These are phyloP conservation scores for Calcarius lapponicus DNA, from an alignment of 2,797 vertebrate species.

Conservation along the genomic window DNA sequence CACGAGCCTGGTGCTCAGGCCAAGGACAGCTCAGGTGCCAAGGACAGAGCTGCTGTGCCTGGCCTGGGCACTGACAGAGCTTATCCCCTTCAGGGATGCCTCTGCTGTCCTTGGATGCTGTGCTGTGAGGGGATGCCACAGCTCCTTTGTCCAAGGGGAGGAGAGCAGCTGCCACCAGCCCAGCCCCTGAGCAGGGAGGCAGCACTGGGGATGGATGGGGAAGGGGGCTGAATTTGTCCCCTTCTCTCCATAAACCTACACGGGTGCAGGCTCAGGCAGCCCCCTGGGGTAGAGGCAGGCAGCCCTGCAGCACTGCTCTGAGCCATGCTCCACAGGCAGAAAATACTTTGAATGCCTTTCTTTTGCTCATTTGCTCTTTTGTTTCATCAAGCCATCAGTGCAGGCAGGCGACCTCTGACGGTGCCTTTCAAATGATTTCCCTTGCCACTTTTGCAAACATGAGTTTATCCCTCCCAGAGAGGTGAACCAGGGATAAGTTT, in stretches of 20 bases:
- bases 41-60: conserved; percentile 18
- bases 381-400: neutral
- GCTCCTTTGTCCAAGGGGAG: neutral
- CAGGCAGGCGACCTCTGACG: neutral
- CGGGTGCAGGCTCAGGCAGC: neutral
- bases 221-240: neutral
- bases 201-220: neutral
- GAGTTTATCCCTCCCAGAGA: conserved; percentile 37
- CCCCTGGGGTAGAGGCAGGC: neutral
- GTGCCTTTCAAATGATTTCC: conserved; percentile 59
- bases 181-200: neutral
- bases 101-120: neutral
- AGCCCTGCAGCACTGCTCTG: neutral
- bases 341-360: neutral
- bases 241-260: neutral
- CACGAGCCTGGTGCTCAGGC: fast-evolving
- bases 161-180: neutral
- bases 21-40: neutral
- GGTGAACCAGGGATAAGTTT: conserved; percentile 16
- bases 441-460: neutral
- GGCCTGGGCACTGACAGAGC: neutral
- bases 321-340: neutral
- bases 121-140: neutral
- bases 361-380: conserved; percentile 19
- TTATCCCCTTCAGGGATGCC: neutral